Conservation (phyloP, 2,888 invertebrate species). For the Perdita meconis region DNA sequence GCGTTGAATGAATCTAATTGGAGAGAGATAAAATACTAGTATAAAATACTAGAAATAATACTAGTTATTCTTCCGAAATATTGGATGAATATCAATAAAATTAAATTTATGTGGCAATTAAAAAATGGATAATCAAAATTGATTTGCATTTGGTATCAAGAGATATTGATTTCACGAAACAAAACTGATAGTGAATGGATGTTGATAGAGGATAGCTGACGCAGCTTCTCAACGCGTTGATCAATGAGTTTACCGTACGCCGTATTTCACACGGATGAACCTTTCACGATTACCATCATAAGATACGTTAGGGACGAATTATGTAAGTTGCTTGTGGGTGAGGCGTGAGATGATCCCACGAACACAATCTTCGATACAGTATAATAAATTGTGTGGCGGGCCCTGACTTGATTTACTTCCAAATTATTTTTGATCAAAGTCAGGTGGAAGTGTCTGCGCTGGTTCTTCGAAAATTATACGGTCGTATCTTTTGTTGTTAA, state of each 20-base stretch:
- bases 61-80: no score
- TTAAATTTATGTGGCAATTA: no score
- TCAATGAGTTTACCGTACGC: slow-evolving; percentile 64
- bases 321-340: slow-evolving; percentile 75
- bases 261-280: slow-evolving; percentile 67
- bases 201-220: not conserved
- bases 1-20: slow-evolving; percentile 1
- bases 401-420: slow-evolving; percentile 26
- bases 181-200: no score
- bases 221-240: slow-evolving; percentile 31
- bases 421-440: slow-evolving; percentile 19
- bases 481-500: not conserved
- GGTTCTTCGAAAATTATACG: not conserved
- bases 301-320: slow-evolving; percentile 55
- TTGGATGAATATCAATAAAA: no score
- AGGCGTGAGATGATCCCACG: slow-evolving; percentile 80
- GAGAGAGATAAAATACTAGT: slow-evolving; percentile 1
- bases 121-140: no score
- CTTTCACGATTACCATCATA: slow-evolving; percentile 79
- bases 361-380: slow-evolving; percentile 55
- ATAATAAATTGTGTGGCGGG: slow-evolving; percentile 35
- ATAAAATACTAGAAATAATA: no score
- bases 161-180: no score
- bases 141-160: no score
- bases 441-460: not conserved